Evolutionary conservation across 2,113 vertebrate genomes (phyloP).

Genomic region (Lasiurus borealis): DNA sequence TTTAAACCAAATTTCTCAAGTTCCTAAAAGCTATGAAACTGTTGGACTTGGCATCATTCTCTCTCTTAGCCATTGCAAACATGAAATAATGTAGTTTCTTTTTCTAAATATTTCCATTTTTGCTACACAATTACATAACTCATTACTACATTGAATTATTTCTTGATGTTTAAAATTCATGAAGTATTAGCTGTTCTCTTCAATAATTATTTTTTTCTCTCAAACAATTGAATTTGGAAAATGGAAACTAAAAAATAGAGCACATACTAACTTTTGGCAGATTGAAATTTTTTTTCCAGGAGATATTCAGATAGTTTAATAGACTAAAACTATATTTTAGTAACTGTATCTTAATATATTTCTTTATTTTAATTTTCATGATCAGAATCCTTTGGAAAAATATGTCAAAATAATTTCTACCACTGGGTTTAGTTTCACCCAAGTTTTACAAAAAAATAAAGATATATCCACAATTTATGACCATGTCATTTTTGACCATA

Average conservation of each 20-base stretch:
- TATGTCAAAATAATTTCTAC: not conserved
- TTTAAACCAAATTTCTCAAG: not conserved
- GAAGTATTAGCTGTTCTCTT: conserved; percentile 41
- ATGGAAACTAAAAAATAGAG: not conserved
- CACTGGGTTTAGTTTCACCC: not conserved
- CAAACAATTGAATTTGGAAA: conserved; percentile 39
- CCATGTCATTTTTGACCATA: not conserved
- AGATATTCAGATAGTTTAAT: not conserved
- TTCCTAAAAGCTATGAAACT: not conserved
- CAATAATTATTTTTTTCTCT: not conserved
- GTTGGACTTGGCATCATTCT: accelerated
- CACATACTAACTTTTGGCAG: not conserved
- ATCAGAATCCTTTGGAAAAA: not conserved
- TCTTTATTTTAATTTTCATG: conserved; percentile 7
- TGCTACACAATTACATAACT: not conserved
- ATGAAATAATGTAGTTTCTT: not conserved
- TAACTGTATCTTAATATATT: not conserved
- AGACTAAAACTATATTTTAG: not conserved
- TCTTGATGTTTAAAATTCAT: not conserved
- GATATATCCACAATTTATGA: not conserved
- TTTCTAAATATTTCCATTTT: not conserved
- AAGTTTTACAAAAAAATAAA: not conserved
- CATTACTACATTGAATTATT: not conserved
- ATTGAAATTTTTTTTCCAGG: not conserved
- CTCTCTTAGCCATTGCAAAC: not conserved